Conservation (phyloP, 2,888 invertebrate genomes). For the Drosophila crucigera region DNA sequence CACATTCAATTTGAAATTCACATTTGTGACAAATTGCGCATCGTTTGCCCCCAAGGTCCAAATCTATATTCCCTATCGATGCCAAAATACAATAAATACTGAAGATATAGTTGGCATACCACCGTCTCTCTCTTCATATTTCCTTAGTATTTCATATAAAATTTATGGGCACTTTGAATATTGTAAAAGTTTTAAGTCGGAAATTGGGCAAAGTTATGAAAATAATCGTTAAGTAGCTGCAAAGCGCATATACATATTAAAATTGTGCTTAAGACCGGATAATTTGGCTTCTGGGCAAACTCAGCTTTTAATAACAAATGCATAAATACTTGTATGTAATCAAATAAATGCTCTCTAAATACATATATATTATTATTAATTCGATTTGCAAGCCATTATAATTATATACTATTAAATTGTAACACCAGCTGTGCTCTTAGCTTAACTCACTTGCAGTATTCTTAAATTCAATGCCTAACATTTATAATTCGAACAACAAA, state of each 20-base stretch:
- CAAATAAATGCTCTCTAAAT: background rate
- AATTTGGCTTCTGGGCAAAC: background rate
- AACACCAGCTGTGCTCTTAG: background rate
- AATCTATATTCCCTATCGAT: slow-evolving; percentile 27
- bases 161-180: slow-evolving; percentile 39
- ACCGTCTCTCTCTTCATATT: background rate
- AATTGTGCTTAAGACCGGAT: background rate
- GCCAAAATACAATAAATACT: slow-evolving; percentile 8
- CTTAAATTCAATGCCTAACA: background rate
- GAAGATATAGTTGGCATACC: background rate
- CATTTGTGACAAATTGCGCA: slow-evolving; percentile 36
- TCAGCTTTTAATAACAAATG: background rate
- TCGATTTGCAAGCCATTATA: background rate
- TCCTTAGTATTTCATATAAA: background rate
- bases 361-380: background rate
- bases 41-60: slow-evolving; percentile 13
- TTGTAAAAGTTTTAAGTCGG: slow-evolving; percentile 22
- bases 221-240: slow-evolving; percentile 8
- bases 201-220: slow-evolving; percentile 19
- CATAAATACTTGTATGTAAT: background rate
- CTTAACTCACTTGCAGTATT: background rate
- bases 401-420: background rate
- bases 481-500: background rate
- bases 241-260: background rate
- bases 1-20: slow-evolving; percentile 63